Evolutionary conservation across 2,113 vertebrate genomes (phyloP).

Genomic region (Solea senegalensis): DNA sequence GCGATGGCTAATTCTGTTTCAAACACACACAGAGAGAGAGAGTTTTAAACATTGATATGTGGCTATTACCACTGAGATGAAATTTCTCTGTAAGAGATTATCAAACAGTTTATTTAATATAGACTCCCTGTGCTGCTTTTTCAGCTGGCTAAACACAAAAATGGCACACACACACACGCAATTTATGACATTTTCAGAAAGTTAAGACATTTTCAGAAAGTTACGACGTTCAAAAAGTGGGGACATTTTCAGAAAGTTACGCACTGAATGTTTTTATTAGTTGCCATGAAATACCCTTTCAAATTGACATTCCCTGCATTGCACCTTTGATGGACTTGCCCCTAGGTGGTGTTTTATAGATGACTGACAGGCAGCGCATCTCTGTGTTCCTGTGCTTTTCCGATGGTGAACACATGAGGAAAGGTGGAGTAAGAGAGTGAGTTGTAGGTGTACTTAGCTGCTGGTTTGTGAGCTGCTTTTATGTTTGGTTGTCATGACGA

Average conservation of each 20-base stretch:
- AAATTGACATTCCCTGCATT: no score
- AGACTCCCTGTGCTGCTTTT: constrained; percentile 12
- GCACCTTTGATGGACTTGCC: no score
- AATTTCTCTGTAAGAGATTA: constrained; percentile 28
- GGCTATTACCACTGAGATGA: constrained; percentile 6
- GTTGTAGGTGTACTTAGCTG: no score
- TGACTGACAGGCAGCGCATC: neutral
- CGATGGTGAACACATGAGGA: constrained; percentile 1
- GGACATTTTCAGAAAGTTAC: no score
- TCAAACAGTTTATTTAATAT: constrained; percentile 56
- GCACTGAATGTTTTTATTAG: no score
- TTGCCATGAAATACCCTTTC: no score
- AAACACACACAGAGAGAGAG: neutral
- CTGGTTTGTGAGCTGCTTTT: constrained; percentile 8
- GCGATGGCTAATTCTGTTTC: constrained; percentile 30
- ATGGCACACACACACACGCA: neutral
- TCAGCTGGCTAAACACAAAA: constrained; percentile 10
- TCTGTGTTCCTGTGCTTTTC: constrained; percentile 30
- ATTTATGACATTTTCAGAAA: no score
- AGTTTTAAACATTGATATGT: constrained; percentile 48
- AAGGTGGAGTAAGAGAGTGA: constrained; percentile 7
- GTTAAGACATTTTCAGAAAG: no score
- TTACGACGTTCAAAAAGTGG: no score
- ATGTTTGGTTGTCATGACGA: no score
- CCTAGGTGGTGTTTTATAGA: no score